Percentiles rank a stretch among this genome's conserved stretches.
phyloP scores from a whole-genome alignment of 2,888 invertebrate genomes.

The Taphrorychus bicolor region DNA sequence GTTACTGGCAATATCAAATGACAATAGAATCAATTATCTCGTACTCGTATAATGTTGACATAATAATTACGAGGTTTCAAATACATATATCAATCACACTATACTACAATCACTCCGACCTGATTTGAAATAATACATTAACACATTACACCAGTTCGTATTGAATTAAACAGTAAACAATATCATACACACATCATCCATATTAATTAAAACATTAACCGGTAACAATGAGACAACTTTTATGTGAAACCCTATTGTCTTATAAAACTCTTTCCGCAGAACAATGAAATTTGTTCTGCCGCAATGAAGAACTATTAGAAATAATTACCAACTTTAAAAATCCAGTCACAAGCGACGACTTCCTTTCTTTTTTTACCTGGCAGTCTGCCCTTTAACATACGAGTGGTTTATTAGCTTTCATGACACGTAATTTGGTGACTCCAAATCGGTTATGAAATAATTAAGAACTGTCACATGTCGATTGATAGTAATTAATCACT shows the following conservation, averaged over 20 bases:
- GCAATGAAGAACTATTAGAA: not conserved
- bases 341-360: not conserved
- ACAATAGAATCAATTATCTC: not conserved
- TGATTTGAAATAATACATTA: not conserved
- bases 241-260: not conserved
- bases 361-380: not conserved
- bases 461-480: not conserved
- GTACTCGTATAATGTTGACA: not conserved
- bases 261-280: not conserved
- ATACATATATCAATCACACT: not conserved
- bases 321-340: slow-evolving; percentile 2
- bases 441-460: not conserved
- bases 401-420: not conserved
- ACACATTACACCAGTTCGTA: not conserved
- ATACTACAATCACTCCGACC: not conserved
- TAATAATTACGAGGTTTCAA: not conserved
- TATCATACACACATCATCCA: slow-evolving; percentile 1
- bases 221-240: not conserved
- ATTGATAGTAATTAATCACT: not conserved
- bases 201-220: not conserved
- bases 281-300: not conserved
- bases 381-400: not conserved
- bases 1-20: too few species aligned
- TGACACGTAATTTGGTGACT: not conserved
- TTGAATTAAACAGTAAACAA: slow-evolving; percentile 1